Evolutionary conservation across 2,888 invertebrate genomes (phyloP).

Genomic region (Microplitis deprimator): DNA sequence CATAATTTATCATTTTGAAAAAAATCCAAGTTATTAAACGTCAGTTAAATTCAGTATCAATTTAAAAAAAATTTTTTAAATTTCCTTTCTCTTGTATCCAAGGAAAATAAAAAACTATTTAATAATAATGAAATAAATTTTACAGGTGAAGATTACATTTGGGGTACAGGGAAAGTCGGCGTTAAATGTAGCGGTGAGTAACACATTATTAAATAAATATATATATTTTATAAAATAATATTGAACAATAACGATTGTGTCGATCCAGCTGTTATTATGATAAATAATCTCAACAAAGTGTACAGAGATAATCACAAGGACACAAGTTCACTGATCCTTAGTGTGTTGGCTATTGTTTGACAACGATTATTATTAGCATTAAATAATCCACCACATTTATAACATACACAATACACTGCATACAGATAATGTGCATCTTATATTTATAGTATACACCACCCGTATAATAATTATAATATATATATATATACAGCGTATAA

Average conservation of each 20-base stretch:
- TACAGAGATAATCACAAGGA: slow-evolving; percentile 24
- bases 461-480: neutral
- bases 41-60: too few species aligned
- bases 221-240: neutral
- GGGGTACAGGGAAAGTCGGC: slow-evolving; percentile 76
- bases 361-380: slow-evolving; percentile 37
- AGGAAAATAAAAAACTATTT: slow-evolving; percentile 35
- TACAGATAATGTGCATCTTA: slow-evolving; percentile 26
- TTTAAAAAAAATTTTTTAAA: too few species aligned
- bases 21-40: too few species aligned
- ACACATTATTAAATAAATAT: neutral
- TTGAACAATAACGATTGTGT: slow-evolving; percentile 7
- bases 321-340: slow-evolving; percentile 41
- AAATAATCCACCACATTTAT: slow-evolving; percentile 44
- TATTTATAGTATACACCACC: neutral
- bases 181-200: slow-evolving; percentile 76
- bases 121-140: slow-evolving; percentile 41
- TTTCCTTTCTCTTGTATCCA: neutral
- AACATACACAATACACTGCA: slow-evolving; percentile 35
- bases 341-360: slow-evolving; percentile 47
- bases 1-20: too few species aligned
- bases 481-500: neutral
- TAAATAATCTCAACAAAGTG: slow-evolving; percentile 21
- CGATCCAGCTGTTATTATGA: slow-evolving; percentile 5
- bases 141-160: slow-evolving; percentile 78